Conservation (phyloP, 2,113 vertebrate species). For the Erinaceus europaeus region DNA sequence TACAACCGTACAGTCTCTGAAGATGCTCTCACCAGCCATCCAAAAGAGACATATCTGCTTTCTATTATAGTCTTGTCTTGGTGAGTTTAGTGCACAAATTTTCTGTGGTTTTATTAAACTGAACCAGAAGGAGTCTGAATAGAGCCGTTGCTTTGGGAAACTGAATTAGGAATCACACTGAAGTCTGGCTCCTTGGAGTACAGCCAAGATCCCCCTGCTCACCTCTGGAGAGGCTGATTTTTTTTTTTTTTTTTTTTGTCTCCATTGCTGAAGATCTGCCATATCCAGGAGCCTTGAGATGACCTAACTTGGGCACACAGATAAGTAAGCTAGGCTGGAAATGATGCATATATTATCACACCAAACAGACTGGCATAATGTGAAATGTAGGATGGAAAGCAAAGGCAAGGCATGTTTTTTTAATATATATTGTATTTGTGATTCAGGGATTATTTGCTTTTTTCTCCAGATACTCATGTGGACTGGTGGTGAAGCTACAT, state of each 20-base stretch:
- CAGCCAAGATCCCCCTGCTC: slow-evolving; percentile 18
- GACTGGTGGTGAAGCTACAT: not conserved
- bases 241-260: not conserved
- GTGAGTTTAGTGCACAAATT: slow-evolving; percentile 60
- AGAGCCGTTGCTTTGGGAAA: slow-evolving; percentile 49
- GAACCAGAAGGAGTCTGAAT: slow-evolving; percentile 58
- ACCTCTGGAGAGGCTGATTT: not conserved
- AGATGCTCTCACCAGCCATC: slow-evolving; percentile 31
- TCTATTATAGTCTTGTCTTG: slow-evolving; percentile 51
- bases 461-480: not conserved
- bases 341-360: not conserved
- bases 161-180: slow-evolving; percentile 40
- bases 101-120: slow-evolving; percentile 68
- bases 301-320: not conserved
- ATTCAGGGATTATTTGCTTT: not conserved
- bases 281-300: not conserved
- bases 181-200: not conserved
- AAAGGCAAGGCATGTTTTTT: not conserved
- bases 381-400: not conserved
- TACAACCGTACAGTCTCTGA: not conserved
- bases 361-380: not conserved
- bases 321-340: not conserved
- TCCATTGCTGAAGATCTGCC: not conserved
- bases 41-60: slow-evolving; percentile 56
- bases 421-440: not conserved